phyloP scores from a whole-genome alignment of 1,140 invertebrate species.

The Drosophila arizonae region DNA sequence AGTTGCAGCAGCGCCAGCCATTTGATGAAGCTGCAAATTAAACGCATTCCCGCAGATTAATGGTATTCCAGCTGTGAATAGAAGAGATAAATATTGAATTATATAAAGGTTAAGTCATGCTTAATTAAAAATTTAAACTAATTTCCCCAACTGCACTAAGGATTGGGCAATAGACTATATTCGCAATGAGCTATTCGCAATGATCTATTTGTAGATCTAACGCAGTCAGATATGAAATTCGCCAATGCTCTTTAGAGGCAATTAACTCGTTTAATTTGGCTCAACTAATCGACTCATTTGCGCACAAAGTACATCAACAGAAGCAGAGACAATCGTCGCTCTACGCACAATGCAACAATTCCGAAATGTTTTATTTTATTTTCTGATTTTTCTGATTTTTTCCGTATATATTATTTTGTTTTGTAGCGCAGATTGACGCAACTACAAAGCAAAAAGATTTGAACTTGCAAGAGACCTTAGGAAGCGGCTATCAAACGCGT shows the following conservation, averaged over 20 bases:
- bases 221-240: conserved; percentile 11
- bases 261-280: conserved; percentile 67
- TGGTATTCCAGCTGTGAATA: neutral
- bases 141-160: neutral
- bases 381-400: conserved; percentile 8
- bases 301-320: conserved; percentile 58
- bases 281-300: conserved; percentile 74
- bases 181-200: conserved; percentile 7
- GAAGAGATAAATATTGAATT: neutral
- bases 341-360: conserved; percentile 60
- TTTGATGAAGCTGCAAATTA: conserved; percentile 48
- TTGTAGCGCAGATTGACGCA: conserved; percentile 41
- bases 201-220: conserved; percentile 9
- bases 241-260: conserved; percentile 44
- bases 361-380: conserved; percentile 33
- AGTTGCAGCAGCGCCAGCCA: conserved; percentile 65
- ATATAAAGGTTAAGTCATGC: neutral
- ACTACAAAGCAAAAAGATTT: conserved; percentile 74
- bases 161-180: neutral
- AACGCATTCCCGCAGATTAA: conserved; percentile 38
- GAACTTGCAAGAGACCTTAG: conserved; percentile 74
- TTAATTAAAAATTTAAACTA: neutral
- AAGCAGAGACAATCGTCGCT: conserved; percentile 26
- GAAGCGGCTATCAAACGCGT: conserved; percentile 60
- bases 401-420: conserved; percentile 1